Conservation (phyloP, 2,888 invertebrate genomes). For the Tethea ocularis region DNA sequence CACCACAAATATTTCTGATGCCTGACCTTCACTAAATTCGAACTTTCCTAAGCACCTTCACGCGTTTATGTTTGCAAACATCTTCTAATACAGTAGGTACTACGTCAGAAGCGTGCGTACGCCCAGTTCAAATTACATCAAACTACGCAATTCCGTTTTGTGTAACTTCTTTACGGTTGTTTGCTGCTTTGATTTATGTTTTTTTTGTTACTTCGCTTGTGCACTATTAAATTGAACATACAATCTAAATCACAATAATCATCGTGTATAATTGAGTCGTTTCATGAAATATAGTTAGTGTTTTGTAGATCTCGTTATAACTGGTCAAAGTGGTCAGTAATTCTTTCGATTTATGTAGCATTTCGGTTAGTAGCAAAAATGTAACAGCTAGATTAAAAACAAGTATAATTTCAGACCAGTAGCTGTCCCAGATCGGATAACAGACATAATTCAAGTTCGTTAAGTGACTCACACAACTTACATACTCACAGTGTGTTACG, state of each 20-base stretch:
- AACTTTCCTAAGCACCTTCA: slow-evolving; percentile 9
- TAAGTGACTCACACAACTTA: slow-evolving; percentile 5
- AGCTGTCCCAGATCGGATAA: neutral
- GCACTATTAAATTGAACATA: too few species aligned
- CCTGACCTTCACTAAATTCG: slow-evolving; percentile 7
- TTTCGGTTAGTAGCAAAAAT: neutral
- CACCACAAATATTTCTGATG: slow-evolving; percentile 1
- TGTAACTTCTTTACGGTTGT: slow-evolving; percentile 4
- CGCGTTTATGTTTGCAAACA: neutral
- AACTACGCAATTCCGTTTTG: slow-evolving; percentile 8
- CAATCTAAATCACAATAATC: neutral
- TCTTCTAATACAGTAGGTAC: neutral
- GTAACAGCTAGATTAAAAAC: slow-evolving; percentile 3
- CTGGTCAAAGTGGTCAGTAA: neutral
- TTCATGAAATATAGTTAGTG: neutral
- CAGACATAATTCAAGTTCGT: slow-evolving; percentile 9
- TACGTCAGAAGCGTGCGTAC: slow-evolving; percentile 11
- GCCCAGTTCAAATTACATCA: slow-evolving; percentile 14
- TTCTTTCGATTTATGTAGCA: neutral
- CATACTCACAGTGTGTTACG: slow-evolving; percentile 27
- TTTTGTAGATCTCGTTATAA: neutral
- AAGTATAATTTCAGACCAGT: neutral
- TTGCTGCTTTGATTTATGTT: slow-evolving; percentile 2
- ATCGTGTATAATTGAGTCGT: neutral
- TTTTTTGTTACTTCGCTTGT: neutral